Evolutionary conservation across 2,113 vertebrate genomes (phyloP).

Genomic region (Athene cunicularia): DNA sequence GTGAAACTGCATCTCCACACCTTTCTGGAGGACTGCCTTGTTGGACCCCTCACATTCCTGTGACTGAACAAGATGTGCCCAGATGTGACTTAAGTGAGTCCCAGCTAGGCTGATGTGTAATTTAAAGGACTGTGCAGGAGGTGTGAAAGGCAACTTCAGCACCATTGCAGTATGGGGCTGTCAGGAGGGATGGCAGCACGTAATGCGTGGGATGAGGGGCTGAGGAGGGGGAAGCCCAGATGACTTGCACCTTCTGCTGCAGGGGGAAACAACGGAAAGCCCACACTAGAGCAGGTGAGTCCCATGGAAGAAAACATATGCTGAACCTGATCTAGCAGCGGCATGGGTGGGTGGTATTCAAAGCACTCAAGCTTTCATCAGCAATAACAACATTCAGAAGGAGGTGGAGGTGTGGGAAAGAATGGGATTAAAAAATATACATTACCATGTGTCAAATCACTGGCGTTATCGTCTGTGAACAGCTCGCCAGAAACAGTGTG

Average conservation of each 20-base stretch:
- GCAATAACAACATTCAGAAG: neutral
- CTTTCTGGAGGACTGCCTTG: neutral
- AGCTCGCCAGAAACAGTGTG: conserved; percentile 47
- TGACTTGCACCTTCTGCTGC: neutral
- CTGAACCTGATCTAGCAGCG: neutral
- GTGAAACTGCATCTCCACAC: neutral
- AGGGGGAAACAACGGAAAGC: neutral
- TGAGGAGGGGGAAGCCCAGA: neutral
- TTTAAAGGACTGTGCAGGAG: neutral
- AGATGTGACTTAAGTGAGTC: neutral
- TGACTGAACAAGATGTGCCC: neutral
- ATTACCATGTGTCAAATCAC: conserved; percentile 88
- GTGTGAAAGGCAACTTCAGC: neutral
- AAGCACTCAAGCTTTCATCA: neutral
- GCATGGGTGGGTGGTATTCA: neutral
- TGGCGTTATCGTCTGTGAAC: conserved; percentile 76
- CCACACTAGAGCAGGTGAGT: neutral
- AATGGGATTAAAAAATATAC: neutral
- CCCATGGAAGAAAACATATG: neutral
- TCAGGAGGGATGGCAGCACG: neutral
- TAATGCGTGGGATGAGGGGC: neutral
- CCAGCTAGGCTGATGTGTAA: neutral
- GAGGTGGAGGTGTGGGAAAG: conserved; percentile 1
- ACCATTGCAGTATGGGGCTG: neutral
- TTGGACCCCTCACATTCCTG: neutral